Conservation (phyloP, 2,113 vertebrate genomes). For the Peromyscus polionotus region DNA sequence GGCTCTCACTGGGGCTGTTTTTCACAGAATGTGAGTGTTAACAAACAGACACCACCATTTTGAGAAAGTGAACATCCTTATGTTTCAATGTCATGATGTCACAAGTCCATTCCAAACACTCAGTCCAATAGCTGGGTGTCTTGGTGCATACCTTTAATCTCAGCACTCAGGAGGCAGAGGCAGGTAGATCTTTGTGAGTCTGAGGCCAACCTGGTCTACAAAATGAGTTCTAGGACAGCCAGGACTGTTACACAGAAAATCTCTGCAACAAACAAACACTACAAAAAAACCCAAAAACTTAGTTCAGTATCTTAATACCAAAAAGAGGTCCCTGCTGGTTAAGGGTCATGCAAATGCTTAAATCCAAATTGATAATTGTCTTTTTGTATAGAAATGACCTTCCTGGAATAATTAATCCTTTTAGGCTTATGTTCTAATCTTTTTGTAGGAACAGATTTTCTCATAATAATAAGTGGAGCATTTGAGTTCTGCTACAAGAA, state of each 20-base stretch:
- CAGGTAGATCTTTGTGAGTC: too few species aligned
- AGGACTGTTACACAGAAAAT: too few species aligned
- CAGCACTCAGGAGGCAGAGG: too few species aligned
- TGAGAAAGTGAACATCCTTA: slow-evolving; percentile 15
- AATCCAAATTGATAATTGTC: slow-evolving; percentile 50
- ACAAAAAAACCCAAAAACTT: not conserved
- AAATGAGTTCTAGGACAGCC: too few species aligned
- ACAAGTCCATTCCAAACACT: slow-evolving; percentile 24
- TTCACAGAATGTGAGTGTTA: not conserved
- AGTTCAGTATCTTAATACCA: slow-evolving; percentile 32
- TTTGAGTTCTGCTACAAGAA: slow-evolving; percentile 58
- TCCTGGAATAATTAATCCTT: slow-evolving; percentile 63
- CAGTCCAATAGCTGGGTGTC: not conserved
- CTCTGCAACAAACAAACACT: too few species aligned
- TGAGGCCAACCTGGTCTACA: too few species aligned
- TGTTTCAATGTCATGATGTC: slow-evolving; percentile 8
- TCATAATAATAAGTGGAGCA: slow-evolving; percentile 29
- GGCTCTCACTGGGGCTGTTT: not conserved
- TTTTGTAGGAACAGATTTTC: slow-evolving; percentile 63
- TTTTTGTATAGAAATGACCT: slow-evolving; percentile 56
- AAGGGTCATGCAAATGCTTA: not conserved
- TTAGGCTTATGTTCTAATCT: slow-evolving; percentile 69
- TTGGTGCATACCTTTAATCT: too few species aligned
- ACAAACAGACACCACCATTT: slow-evolving; percentile 37
- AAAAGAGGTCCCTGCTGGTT: not conserved